These are phyloP conservation scores for Anhinga rufa DNA, from an alignment of 2,113 vertebrate species.

Conservation along the genomic window DNA sequence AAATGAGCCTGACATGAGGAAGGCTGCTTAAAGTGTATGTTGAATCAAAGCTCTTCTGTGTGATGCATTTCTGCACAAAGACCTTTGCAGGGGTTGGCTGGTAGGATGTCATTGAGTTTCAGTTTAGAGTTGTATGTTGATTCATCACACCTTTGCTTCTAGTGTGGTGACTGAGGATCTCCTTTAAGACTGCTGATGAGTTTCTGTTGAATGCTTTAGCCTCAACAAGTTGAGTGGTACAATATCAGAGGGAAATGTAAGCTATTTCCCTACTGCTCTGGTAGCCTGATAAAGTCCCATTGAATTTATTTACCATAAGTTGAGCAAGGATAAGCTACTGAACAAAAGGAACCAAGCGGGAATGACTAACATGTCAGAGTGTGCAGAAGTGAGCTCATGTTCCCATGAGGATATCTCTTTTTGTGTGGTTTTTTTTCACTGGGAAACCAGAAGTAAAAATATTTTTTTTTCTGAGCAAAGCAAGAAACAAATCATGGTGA, in stretches of 20 bases:
- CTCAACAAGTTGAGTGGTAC: not conserved
- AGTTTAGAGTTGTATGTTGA: not conserved
- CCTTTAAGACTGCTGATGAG: not conserved
- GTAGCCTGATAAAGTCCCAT: not conserved
- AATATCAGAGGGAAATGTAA: not conserved
- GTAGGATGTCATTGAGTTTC: accelerated
- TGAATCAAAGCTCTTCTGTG: not conserved
- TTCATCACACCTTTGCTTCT: not conserved
- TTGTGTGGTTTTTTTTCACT: not conserved
- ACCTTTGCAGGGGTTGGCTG: not conserved
- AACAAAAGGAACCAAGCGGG: conserved; percentile 2
- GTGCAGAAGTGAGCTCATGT: conserved; percentile 16
- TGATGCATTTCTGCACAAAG: not conserved
- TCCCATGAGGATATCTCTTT: not conserved
- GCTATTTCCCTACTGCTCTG: not conserved
- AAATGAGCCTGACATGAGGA: not conserved
- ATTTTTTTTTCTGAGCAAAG: not conserved
- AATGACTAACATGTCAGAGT: not conserved
- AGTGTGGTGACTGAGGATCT: not conserved
- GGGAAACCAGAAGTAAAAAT: not conserved
- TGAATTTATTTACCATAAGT: not conserved
- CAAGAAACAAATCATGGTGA: not conserved
- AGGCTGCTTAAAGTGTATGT: not conserved
- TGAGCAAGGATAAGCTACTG: not conserved
- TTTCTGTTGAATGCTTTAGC: not conserved